Conservation (phyloP, 2,888 invertebrate species). For the Meandrusa payeni region DNA sequence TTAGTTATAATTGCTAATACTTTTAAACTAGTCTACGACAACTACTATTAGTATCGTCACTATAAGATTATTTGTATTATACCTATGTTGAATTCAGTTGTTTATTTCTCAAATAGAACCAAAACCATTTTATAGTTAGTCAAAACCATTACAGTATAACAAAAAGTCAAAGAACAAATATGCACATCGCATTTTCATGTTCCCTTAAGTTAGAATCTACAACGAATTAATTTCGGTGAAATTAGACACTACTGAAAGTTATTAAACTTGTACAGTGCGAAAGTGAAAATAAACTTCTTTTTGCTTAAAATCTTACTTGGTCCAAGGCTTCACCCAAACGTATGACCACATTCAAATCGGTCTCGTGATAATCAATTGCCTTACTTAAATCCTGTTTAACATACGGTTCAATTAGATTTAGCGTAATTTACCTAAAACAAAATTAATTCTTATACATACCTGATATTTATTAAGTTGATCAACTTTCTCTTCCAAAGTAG, state of each 20-base stretch:
- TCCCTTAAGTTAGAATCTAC: constrained; percentile 25
- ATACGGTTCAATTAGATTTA: constrained; percentile 43
- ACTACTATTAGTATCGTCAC: constrained; percentile 64
- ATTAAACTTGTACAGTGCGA: constrained; percentile 64
- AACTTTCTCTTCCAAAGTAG: constrained; percentile 93
- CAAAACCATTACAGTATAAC: constrained; percentile 26
- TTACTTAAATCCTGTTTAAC: constrained; percentile 87
- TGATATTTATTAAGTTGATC: constrained; percentile 95
- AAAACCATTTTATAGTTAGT: constrained; percentile 25
- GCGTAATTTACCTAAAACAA: constrained; percentile 3
- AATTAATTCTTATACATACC: constrained; percentile 71
- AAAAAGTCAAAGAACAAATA: constrained; percentile 11
- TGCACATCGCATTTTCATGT: constrained; percentile 5
- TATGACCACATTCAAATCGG: constrained; percentile 87
- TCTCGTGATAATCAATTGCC: constrained; percentile 85
- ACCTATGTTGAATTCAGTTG: background rate
- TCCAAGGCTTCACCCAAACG: constrained; percentile 89
- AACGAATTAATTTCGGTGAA: constrained; percentile 46
- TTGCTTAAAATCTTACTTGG: constrained; percentile 85
- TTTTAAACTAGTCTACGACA: constrained; percentile 69
- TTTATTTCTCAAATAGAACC: constrained; percentile 16
- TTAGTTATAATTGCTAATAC: constrained; percentile 21
- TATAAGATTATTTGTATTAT: constrained; percentile 22
- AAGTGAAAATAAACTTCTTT: constrained; percentile 28
- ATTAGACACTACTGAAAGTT: constrained; percentile 75